Conservation (phyloP, 2,797 vertebrate genomes). For the Okamejei kenojei region DNA sequence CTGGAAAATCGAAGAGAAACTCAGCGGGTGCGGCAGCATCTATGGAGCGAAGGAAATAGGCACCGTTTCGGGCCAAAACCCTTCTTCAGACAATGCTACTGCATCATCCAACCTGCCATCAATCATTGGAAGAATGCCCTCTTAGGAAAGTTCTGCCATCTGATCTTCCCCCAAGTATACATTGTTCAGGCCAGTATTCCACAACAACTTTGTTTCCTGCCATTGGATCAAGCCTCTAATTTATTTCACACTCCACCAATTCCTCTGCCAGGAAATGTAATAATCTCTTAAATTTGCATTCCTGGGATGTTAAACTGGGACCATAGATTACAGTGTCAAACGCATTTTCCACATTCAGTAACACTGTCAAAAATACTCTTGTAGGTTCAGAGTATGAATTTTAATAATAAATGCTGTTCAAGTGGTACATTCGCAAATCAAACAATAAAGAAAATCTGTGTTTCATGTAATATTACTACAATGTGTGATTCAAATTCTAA, state of each 20-base stretch:
- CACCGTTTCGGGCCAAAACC: no score
- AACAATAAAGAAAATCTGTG: background rate
- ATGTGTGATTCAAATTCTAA: background rate
- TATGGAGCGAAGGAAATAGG: no score
- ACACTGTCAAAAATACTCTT: background rate
- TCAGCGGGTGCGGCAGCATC: no score
- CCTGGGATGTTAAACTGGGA: background rate
- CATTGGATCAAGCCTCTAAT: background rate
- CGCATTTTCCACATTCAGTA: background rate
- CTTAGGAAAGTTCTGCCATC: background rate
- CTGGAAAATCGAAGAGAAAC: no score
- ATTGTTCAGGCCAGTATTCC: background rate
- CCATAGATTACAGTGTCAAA: background rate
- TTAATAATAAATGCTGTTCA: background rate
- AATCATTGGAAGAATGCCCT: conserved; percentile 19
- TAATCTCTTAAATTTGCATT: background rate
- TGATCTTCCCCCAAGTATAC: background rate
- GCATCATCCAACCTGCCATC: background rate
- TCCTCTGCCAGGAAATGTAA: background rate
- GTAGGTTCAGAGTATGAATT: background rate
- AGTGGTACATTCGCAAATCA: background rate
- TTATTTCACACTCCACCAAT: background rate
- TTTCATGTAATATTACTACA: background rate
- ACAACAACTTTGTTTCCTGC: background rate
- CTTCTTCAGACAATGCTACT: no score